These are phyloP conservation scores for Erynnis tages DNA, from an alignment of 2,888 invertebrate species.

Conservation along the genomic window DNA sequence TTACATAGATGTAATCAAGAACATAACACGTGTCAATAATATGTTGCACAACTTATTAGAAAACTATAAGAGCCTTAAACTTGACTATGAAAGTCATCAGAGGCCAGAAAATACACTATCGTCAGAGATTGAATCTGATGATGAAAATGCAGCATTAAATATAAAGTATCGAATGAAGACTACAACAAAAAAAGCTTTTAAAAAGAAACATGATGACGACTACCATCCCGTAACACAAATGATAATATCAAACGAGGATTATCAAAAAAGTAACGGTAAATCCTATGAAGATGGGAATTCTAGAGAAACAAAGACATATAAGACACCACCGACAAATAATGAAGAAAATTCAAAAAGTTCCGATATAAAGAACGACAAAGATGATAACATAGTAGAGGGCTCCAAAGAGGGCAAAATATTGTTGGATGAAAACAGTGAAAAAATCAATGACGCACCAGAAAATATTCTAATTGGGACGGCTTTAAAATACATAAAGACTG, in stretches of 20 bases:
- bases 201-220: slow-evolving; percentile 1
- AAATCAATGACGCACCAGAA: background rate
- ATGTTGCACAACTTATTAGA: slow-evolving; percentile 53
- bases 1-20: slow-evolving; percentile 52
- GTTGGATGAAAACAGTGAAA: background rate
- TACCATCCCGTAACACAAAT: slow-evolving; percentile 39
- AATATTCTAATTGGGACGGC: background rate
- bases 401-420: no score
- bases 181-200: background rate
- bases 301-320: background rate
- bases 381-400: no score
- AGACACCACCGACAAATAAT: background rate
- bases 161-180: background rate
- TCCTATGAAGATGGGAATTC: slow-evolving; percentile 18
- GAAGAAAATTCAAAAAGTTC: background rate
- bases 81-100: slow-evolving; percentile 44
- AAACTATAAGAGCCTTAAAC: slow-evolving; percentile 54
- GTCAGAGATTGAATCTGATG: slow-evolving; percentile 33
- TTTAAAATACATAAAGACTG: background rate
- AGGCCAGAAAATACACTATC: slow-evolving; percentile 36
- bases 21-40: slow-evolving; percentile 56
- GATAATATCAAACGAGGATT: slow-evolving; percentile 36
- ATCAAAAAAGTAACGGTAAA: slow-evolving; percentile 8
- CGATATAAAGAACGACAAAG: background rate
- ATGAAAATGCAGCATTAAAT: background rate